Evolutionary conservation across 2,888 invertebrate species (phyloP), one percentile per base, ranked within the genome.

Genomic region (Seira sanloemensis): DNA sequence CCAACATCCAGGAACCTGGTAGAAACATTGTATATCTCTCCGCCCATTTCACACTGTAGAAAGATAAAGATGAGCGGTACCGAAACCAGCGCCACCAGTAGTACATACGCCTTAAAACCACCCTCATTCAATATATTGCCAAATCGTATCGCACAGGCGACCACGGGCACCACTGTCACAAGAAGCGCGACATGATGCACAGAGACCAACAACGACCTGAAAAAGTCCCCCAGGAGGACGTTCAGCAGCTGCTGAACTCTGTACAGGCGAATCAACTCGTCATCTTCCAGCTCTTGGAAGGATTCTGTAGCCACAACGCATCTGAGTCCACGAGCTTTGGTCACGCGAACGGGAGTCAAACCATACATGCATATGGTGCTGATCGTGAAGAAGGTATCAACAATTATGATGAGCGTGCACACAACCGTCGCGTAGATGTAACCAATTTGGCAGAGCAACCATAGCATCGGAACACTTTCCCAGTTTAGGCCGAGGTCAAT

Each of bases 141-240:
- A 18, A 27, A 68, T 12, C 27, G 12, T 0, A 78, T 25, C 19
- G 26, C n/a, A 21, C 69, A 58, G n/a, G 58, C 46, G 0, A 46
- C 1, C 2, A 78, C 9, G 0, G 21, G 62, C 0, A 54, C 69
- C 2, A 23, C 2, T 12, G 62, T 26, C 12, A 62, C 78, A 2
- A 68, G n/a, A 2, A 37, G 0, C 0, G 58, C 78, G 0, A 78
- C 69, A 23, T 78, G 78, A 69, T 78, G 78, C 23, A 54, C 54
- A 7, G 78, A 16, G 9, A 78, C 23, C 1, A 78, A 4, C 0
- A 24, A 16, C 1, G 69, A 62, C 5, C 9, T 25, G 23, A 69
- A 78, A 7, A 78, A 58, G 1, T 50, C 21, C 4, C 21, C 62
- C 0, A 78, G 2, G n/a, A 78, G 24, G 1, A 69, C 7, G 37